These are phyloP conservation scores for Paraescarpia echinospica DNA, from an alignment of 1,140 invertebrate species.

Conservation along the genomic window DNA sequence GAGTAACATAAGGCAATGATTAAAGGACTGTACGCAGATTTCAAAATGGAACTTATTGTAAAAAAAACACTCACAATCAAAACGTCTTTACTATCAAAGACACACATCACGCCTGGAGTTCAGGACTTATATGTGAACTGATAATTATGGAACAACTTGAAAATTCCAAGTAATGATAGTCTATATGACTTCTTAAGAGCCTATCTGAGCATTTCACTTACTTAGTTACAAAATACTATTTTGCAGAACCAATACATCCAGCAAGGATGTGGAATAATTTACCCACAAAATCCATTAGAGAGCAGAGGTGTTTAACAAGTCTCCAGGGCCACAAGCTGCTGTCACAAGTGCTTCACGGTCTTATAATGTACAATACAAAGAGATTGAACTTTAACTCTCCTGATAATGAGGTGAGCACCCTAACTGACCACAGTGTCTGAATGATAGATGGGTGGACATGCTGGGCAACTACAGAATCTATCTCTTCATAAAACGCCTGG, in stretches of 20 bases:
- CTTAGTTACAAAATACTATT: not conserved
- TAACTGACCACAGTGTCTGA: not conserved
- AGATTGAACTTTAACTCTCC: not conserved
- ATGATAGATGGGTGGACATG: not conserved
- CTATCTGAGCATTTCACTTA: not conserved
- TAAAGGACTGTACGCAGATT: not conserved
- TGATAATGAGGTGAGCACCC: not conserved
- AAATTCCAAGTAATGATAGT: not conserved
- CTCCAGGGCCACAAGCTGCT: too few relatives aligned
- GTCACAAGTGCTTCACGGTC: too few relatives aligned
- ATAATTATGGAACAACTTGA: too few relatives aligned
- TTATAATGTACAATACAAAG: not conserved
- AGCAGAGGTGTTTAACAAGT: too few relatives aligned
- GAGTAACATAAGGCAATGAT: not conserved
- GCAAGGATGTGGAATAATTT: too few relatives aligned
- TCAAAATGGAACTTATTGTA: not conserved
- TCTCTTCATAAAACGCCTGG: not conserved
- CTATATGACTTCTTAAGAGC: not conserved
- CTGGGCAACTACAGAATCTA: not conserved
- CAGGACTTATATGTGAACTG: not conserved
- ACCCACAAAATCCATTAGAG: too few relatives aligned
- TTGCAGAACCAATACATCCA: too few relatives aligned
- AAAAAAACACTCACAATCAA: not conserved
- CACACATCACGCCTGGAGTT: not conserved
- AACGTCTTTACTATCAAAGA: not conserved